Evolutionary conservation across 2,113 vertebrate genomes (phyloP).

Genomic region (Hydropotes inermis): DNA sequence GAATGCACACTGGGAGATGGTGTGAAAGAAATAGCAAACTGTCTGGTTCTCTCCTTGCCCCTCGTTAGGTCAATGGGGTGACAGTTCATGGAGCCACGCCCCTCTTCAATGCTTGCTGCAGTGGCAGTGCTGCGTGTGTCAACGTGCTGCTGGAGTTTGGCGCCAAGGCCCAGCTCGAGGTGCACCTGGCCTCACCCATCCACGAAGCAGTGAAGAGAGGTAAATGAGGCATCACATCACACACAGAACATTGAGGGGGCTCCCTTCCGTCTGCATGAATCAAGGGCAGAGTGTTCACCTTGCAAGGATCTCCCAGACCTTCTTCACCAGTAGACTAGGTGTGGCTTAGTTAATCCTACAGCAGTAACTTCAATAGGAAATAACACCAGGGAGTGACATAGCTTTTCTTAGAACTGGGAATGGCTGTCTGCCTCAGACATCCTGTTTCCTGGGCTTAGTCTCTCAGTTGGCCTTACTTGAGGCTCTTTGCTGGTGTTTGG

Average conservation of each 20-base stretch:
- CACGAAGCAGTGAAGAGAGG: slow-evolving; percentile 90
- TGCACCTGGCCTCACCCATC: slow-evolving; percentile 85
- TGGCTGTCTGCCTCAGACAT: background rate
- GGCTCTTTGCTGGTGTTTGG: background rate
- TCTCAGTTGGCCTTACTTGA: background rate
- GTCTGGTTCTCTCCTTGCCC: slow-evolving; percentile 28
- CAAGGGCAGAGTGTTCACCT: background rate
- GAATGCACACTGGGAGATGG: background rate
- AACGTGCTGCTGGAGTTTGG: slow-evolving; percentile 85
- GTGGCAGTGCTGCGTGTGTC: slow-evolving; percentile 88
- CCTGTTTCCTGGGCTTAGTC: background rate
- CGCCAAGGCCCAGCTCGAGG: slow-evolving; percentile 76
- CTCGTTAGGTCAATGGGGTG: slow-evolving; percentile 83
- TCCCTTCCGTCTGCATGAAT: background rate
- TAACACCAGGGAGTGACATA: background rate
- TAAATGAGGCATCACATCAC: slow-evolving; percentile 57
- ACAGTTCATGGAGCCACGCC: slow-evolving; percentile 89
- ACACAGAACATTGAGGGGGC: background rate
- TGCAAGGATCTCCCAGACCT: background rate
- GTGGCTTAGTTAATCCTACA: background rate
- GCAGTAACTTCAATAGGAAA: background rate
- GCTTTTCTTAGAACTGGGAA: background rate
- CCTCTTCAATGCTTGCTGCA: slow-evolving; percentile 90
- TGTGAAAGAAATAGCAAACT: background rate
- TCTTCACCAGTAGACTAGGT: background rate